Base-by-base conservation (phyloP, 2,113 vertebrate genomes). In the Condylura cristata region DNA sequence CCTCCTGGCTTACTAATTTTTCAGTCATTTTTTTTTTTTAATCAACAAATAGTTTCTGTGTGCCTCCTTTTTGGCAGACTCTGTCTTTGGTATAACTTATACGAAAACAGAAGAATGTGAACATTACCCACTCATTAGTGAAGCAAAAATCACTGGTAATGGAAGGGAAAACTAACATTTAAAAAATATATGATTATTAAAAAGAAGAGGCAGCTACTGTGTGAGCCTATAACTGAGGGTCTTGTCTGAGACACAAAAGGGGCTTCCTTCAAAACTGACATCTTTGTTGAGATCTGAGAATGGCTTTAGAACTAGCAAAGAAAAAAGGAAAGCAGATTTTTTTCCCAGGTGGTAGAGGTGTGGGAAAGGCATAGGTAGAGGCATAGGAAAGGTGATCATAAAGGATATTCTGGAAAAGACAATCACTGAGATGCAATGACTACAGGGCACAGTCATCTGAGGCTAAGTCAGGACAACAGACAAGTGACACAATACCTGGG, bases 1-100 rank as follows among this genome's bases (percentile, higher is more conserved):
- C 14, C 8, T 58, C 26, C 37, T 20, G 18, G 28, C 46, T 61
- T 93, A 37, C 58, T 18, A 24, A 32, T 74, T 56, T 53, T 56
- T 56, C 70, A 74, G 13, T 18, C 9, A 60, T 46, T 79, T 72
- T 46, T 75, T 75, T 71, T 68, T 91, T 30, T 3, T 61, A 85
- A 80, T 61, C 60, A 39, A 11, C 37, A 88, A 44, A 74, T 71
- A 39, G 68, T 89, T 85, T 61, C 58, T 63, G 34, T 72, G 11
- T 17, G 3, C 30, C 28, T 32, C 8, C 13, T 63, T 17, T 56
- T 46, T 71, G 32, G 26, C 1, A 84, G 34, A 34, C 11, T 61
- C 0, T 74, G 34, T 46, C 22, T 1, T 53, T 61, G 4, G 4
- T 86, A 18, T 26, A 46, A 87, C 22, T 85, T 41, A 79, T 4